phyloP scores from a whole-genome alignment of 2,113 vertebrate species.

The Protobothrops mucrosquamatus region DNA sequence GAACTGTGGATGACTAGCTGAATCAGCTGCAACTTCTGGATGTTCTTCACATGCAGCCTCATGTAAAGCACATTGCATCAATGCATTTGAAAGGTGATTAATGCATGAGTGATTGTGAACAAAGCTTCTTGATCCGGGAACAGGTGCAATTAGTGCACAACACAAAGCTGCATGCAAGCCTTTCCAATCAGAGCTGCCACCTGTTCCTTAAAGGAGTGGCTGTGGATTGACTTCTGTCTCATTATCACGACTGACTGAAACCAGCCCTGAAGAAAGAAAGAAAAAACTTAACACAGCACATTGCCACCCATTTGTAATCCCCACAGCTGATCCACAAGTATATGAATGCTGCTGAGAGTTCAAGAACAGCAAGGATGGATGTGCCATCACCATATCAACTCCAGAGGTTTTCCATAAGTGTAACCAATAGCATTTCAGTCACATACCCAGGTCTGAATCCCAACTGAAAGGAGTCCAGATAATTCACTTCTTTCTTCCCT shows the following conservation, averaged over 20 bases:
- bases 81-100: not conserved
- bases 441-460: not conserved
- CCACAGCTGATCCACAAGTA: not conserved
- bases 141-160: not conserved
- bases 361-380: not conserved
- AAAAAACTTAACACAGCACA: not conserved
- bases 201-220: not conserved
- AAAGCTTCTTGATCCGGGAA: not conserved
- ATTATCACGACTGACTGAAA: not conserved
- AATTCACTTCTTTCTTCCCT: not conserved
- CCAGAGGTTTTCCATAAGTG: not conserved
- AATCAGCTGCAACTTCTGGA: not conserved
- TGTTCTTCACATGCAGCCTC: not conserved
- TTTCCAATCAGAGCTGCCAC: not conserved
- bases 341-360: not conserved
- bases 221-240: not conserved
- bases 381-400: not conserved
- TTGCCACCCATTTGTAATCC: not conserved
- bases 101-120: not conserved
- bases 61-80: not conserved
- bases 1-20: not conserved
- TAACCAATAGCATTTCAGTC: not conserved
- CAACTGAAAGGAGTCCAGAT: not conserved
- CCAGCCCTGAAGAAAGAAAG: not conserved
- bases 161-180: not conserved